Conservation (phyloP, 2,888 invertebrate genomes). For the Steinernema scapterisci region DNA sequence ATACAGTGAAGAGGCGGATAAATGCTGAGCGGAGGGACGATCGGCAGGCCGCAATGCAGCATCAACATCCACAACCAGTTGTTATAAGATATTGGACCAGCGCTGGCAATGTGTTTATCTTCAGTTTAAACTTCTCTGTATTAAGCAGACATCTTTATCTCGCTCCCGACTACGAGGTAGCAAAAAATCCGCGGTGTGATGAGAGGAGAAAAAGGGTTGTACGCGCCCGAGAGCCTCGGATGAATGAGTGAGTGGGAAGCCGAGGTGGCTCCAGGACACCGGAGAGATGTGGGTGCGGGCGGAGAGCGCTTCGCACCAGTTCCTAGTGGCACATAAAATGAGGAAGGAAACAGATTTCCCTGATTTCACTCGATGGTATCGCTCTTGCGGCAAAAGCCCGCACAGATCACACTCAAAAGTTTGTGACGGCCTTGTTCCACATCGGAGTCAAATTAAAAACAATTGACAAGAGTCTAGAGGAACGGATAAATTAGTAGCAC, state of each 20-base stretch:
- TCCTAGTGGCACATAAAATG: not conserved
- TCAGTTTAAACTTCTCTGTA: slow-evolving; percentile 33
- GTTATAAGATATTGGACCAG: slow-evolving; percentile 31
- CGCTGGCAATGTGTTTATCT: slow-evolving; percentile 31
- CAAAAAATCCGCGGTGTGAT: slow-evolving; percentile 19
- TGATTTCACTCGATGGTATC: not conserved
- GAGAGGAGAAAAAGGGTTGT: slow-evolving; percentile 20
- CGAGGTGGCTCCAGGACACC: not conserved
- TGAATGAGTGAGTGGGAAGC: slow-evolving; percentile 8
- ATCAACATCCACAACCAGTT: slow-evolving; percentile 32
- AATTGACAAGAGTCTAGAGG: no score
- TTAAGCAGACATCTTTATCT: slow-evolving; percentile 31
- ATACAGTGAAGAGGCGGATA: slow-evolving; percentile 24
- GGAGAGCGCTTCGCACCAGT: not conserved
- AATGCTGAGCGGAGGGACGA: slow-evolving; percentile 24
- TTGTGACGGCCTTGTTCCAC: no score
- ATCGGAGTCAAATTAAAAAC: no score
- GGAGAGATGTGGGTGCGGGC: slow-evolving; percentile 4
- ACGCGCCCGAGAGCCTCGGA: not conserved
- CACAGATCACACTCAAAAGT: no score
- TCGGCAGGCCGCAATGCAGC: slow-evolving; percentile 13
- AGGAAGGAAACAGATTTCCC: slow-evolving; percentile 16
- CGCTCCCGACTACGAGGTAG: slow-evolving; percentile 23
- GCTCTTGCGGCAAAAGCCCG: no score
- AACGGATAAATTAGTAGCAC: no score